Conservation (phyloP, 2,888 invertebrate genomes). For the Metallyticus violacea region DNA sequence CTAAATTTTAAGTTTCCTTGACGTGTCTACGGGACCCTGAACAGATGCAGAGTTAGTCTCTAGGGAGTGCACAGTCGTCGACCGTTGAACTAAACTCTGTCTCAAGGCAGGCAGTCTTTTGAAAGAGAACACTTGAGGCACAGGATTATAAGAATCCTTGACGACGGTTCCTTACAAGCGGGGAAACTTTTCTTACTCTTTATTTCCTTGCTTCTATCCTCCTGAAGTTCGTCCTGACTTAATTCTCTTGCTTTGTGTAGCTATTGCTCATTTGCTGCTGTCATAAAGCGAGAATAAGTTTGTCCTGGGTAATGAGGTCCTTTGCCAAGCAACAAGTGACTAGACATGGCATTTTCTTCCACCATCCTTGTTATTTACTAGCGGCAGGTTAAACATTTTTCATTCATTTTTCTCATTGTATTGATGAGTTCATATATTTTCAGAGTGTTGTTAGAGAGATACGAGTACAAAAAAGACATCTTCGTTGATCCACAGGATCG, state of each 20-base stretch:
- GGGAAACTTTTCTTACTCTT: not conserved
- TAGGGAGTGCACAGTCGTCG: not conserved
- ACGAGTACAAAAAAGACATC: no score
- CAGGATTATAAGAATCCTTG: not conserved
- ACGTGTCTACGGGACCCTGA: no score
- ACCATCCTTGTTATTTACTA: not conserved
- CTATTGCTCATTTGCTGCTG: not conserved
- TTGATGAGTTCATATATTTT: no score
- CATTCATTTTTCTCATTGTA: no score
- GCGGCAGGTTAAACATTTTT: no score
- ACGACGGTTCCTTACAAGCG: not conserved
- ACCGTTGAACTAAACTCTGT: no score
- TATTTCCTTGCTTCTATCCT: not conserved
- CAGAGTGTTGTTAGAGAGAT: no score
- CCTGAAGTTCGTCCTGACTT: no score
- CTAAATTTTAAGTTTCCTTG: no score
- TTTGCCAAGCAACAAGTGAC: not conserved
- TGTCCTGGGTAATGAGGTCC: not conserved
- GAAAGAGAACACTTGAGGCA: not conserved
- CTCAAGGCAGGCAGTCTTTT: not conserved
- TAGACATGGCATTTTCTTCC: not conserved
- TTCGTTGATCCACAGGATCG: no score
- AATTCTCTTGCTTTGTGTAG: not conserved
- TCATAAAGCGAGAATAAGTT: not conserved
- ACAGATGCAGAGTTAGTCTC: not conserved